Base-by-base conservation (phyloP, 2,797 vertebrate species). In the Hyperoplus lanceolatus region DNA sequence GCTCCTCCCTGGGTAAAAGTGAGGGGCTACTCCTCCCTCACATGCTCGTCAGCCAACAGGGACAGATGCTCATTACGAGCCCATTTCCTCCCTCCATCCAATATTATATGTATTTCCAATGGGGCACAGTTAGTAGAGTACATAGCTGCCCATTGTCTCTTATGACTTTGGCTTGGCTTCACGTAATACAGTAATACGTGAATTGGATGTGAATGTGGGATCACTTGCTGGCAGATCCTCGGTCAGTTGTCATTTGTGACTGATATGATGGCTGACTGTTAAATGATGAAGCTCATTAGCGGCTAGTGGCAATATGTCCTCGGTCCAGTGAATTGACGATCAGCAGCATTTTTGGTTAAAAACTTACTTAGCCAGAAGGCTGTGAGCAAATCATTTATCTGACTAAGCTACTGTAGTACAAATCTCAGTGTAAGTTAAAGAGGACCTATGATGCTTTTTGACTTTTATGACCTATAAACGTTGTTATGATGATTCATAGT, bases 31-130 rank as follows among this genome's bases (percentile, higher is more conserved):
- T 86, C 83, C 90, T 84, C 78, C 84, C 59, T 81, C 82, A 69
- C 78, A 72, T 84, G 69, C 76, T 57, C 14, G 3, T 72, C 75
- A 75, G 92, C 92, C 92, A 91, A 75, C 71, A 79, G 83, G 77
- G 87, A 90, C 92, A 93, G 92, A 90, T 93, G 91, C 87, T 93
- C 87, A 91, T 92, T 91, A 85, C 88, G 78, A 86, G 84, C 80
- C 77, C 56, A 87, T 90, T 89, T 87, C 83, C 83, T 83, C 78
- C 60, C 77, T 87, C 87, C 84, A 83, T 87, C 87, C 84, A 83
- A 81, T 82, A 89, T 87, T 66, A 81, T 64, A 85, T 85, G 79
- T 80, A 88, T 91, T 87, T 90, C 79, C 79, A 49, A 46, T 39
- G 42, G 54, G 73, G 59, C 79, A 60, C 1, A 79, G 66, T 56